phyloP scores from a whole-genome alignment of 1,140 invertebrate species.

The Plutomurus gul region DNA sequence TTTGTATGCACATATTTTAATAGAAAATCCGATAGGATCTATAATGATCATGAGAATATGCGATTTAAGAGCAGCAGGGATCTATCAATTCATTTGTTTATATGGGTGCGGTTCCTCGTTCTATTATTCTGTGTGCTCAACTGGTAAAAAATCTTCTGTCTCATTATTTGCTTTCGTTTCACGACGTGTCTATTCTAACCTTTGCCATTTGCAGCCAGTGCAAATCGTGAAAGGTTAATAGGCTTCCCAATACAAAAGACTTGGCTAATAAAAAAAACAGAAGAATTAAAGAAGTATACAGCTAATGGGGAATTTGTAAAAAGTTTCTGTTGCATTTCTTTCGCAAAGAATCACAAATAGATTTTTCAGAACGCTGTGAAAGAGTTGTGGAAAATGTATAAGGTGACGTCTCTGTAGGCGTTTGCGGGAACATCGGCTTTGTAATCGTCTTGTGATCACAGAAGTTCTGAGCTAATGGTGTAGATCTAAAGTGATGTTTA shows the following conservation, averaged over 20 bases:
- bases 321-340: too few relatives aligned
- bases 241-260: neutral
- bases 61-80: conserved; percentile 31
- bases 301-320: too few relatives aligned
- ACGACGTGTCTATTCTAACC: neutral
- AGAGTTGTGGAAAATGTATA: too few relatives aligned
- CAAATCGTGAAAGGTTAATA: neutral
- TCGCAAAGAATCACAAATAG: too few relatives aligned
- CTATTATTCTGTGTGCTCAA: neutral
- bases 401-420: too few relatives aligned
- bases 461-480: too few relatives aligned
- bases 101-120: conserved; percentile 33
- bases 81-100: conserved; percentile 27
- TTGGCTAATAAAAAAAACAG: too few relatives aligned
- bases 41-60: conserved; percentile 33
- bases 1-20: conserved; percentile 1
- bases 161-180: neutral
- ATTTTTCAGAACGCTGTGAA: too few relatives aligned
- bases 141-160: neutral
- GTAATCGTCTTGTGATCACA: too few relatives aligned
- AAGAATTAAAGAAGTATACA: too few relatives aligned
- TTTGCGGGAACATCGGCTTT: too few relatives aligned
- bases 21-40: conserved; percentile 36
- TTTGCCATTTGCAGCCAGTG: neutral
- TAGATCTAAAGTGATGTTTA: conserved; percentile 15